Percentiles rank a stretch among this genome's conserved stretches.
Evolutionary conservation across 2,113 vertebrate species (phyloP).

Genomic region (Holacanthus passer): DNA sequence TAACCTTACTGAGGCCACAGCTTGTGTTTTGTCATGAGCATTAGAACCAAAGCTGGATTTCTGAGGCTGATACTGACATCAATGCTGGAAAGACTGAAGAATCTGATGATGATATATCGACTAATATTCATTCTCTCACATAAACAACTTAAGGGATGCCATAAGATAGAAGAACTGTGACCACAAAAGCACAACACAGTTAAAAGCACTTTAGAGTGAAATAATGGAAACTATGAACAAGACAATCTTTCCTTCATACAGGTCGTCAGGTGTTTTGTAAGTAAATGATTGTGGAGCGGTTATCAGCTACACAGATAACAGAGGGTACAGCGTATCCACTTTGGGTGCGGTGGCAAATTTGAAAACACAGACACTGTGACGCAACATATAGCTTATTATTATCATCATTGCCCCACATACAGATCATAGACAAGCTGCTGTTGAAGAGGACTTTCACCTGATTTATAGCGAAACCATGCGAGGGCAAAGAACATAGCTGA

Average conservation of each 20-base stretch:
- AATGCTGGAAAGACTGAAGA: background rate
- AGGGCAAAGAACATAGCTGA: no score
- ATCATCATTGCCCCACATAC: background rate
- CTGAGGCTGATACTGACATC: background rate
- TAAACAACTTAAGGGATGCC: background rate
- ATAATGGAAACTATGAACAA: background rate
- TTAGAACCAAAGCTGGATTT: background rate
- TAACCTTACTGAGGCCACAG: background rate
- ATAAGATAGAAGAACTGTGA: background rate
- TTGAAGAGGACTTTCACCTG: background rate
- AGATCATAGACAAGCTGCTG: background rate
- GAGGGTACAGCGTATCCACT: background rate
- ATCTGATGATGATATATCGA: background rate
- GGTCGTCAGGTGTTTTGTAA: background rate
- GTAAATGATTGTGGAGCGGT: constrained; percentile 32
- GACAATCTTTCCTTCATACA: background rate
- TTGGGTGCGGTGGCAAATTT: background rate
- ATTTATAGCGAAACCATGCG: no score
- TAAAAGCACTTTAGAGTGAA: background rate
- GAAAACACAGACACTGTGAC: constrained; percentile 3
- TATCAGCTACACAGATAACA: constrained; percentile 39
- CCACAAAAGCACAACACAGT: background rate
- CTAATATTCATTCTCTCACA: background rate
- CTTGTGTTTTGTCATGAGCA: background rate
- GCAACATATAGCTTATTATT: background rate